Conservation (phyloP, 2,113 vertebrate genomes). For the Melanerpes formicivorus region DNA sequence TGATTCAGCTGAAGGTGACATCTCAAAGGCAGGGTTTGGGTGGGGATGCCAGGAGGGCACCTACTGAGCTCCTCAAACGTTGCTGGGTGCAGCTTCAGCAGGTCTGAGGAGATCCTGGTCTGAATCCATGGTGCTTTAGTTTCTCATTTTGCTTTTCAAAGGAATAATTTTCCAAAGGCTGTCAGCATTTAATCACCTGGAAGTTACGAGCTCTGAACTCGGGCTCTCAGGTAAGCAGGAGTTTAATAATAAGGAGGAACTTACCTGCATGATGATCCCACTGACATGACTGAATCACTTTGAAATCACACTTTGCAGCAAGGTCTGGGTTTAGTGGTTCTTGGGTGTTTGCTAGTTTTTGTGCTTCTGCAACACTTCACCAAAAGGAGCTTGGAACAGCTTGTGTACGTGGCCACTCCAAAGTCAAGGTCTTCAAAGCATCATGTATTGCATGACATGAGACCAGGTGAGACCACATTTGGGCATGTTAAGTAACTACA, state of each 20-base stretch:
- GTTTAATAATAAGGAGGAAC: neutral
- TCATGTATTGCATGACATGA: neutral
- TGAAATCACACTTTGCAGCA: neutral
- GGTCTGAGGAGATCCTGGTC: neutral
- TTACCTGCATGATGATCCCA: neutral
- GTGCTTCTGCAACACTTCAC: neutral
- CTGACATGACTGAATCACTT: neutral
- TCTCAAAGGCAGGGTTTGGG: neutral
- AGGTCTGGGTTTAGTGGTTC: neutral
- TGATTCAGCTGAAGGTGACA: neutral
- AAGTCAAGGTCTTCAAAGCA: neutral
- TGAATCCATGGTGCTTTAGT: neutral
- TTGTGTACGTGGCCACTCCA: neutral
- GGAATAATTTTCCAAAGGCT: neutral
- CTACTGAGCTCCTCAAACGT: accelerated
- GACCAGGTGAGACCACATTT: neutral
- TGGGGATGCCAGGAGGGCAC: neutral
- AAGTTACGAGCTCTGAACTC: neutral
- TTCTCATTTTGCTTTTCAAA: neutral
- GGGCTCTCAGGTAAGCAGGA: neutral
- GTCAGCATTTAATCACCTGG: neutral
- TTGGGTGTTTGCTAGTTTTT: neutral
- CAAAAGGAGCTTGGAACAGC: neutral
- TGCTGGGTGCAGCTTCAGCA: neutral
- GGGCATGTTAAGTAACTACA: neutral